Percentiles rank a stretch among this genome's conserved stretches.
Conservation (phyloP, 64 coral and sea anemone genomes). For the Anthopleura sola region DNA sequence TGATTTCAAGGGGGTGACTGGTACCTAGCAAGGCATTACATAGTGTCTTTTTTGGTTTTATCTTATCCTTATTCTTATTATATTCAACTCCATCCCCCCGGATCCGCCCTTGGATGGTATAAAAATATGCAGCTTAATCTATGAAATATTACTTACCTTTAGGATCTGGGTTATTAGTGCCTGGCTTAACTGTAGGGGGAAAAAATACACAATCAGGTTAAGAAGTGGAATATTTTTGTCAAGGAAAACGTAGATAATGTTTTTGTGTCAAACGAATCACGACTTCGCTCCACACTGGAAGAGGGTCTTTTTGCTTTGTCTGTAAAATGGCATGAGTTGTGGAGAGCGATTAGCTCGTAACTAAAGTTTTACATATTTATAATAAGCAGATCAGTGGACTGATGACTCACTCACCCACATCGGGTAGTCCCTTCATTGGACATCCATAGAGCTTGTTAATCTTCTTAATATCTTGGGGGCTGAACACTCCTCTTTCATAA, state of each 20-base stretch:
- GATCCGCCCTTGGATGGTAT: too few relatives aligned
- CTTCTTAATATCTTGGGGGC: constrained; percentile 78
- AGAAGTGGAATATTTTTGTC: background rate
- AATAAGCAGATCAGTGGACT: background rate
- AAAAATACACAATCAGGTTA: background rate
- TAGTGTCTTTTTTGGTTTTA: too few relatives aligned
- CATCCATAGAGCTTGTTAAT: constrained; percentile 86
- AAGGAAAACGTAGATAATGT: background rate
- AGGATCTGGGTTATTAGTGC: constrained; percentile 67
- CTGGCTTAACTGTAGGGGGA: constrained; percentile 48
- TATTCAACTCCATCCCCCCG: too few relatives aligned
- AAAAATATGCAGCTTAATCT: background rate
- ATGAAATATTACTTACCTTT: constrained; percentile 32
- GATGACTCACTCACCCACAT: constrained; percentile 48
- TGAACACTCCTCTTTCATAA: constrained; percentile 50
- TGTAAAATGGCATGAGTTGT: too few relatives aligned
- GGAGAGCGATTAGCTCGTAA: too few relatives aligned
- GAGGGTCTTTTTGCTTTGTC: too few relatives aligned
- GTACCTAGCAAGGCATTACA: too few relatives aligned
- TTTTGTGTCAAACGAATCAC: too few relatives aligned
- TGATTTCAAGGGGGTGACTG: too few relatives aligned
- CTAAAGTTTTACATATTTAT: too few relatives aligned
- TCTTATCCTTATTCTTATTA: too few relatives aligned
- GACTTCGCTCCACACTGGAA: too few relatives aligned
- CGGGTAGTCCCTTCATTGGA: constrained; percentile 36